phyloP scores from a whole-genome alignment of 2,113 vertebrate species.

The Melanerpes aurifrons region DNA sequence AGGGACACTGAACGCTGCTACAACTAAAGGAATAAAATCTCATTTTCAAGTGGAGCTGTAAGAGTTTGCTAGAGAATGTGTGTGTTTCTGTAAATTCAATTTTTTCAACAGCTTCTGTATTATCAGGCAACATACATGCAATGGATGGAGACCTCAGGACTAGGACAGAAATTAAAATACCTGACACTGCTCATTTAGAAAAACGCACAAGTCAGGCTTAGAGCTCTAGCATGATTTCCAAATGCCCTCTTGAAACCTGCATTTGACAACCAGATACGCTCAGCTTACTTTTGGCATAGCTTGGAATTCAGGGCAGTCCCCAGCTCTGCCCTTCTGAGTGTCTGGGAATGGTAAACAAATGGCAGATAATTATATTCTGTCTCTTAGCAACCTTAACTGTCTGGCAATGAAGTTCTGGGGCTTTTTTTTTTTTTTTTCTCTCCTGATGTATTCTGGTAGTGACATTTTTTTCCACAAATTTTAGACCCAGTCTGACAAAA shows the following conservation, averaged over 20 bases:
- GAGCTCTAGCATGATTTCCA: not conserved
- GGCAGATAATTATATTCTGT: slow-evolving; percentile 53
- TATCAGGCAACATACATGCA: not conserved
- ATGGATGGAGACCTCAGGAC: not conserved
- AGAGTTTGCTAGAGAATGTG: not conserved
- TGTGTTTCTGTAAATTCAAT: not conserved
- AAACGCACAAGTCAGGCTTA: not conserved
- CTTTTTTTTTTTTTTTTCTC: not conserved
- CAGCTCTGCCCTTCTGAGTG: not conserved
- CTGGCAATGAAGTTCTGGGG: slow-evolving; percentile 9
- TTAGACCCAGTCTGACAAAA: not conserved
- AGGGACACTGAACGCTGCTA: not conserved
- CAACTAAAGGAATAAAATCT: not conserved
- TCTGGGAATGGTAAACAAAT: slow-evolving; percentile 57
- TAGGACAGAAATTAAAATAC: not conserved
- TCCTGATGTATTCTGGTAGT: not conserved
- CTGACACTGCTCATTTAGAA: not conserved
- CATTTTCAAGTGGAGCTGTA: not conserved
- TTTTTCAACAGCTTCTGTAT: not conserved
- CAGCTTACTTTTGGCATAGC: not conserved
- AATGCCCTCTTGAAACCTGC: not conserved
- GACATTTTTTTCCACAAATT: slow-evolving; percentile 14
- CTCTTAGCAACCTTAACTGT: slow-evolving; percentile 61
- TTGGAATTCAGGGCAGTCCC: slow-evolving; percentile 22
- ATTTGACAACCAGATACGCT: not conserved